Conservation (phyloP, 1,140 invertebrate genomes). For the Drepana arcuata region DNA sequence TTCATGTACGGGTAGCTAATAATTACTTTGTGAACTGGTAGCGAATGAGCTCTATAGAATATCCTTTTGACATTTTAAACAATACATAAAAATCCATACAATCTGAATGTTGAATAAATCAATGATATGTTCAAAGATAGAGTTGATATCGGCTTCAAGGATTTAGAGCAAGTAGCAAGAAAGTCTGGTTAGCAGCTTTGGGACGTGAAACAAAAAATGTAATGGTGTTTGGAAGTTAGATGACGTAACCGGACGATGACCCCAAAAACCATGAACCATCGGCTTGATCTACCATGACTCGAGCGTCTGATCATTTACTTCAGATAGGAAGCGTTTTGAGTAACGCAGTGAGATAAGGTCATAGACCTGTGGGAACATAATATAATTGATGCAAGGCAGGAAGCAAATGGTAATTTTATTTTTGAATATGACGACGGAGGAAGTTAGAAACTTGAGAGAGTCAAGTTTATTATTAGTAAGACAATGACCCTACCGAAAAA, state of each 20-base stretch:
- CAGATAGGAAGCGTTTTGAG: slow-evolving; percentile 7
- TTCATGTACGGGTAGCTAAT: too few species aligned
- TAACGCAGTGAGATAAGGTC: slow-evolving; percentile 5
- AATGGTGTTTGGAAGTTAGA: slow-evolving; percentile 36
- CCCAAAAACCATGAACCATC: slow-evolving; percentile 25
- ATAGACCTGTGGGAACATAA: slow-evolving; percentile 1
- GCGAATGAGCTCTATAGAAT: too few species aligned
- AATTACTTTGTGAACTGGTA: too few species aligned
- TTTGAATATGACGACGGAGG: not conserved
- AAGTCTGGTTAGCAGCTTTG: slow-evolving; percentile 6
- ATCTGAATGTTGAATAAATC: too few species aligned
- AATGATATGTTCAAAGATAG: too few species aligned
- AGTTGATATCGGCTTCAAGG: too few species aligned
- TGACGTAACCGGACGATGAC: slow-evolving; percentile 45
- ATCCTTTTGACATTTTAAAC: too few species aligned
- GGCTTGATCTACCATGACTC: slow-evolving; percentile 31
- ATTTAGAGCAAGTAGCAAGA: too few species aligned
- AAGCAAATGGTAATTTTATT: not conserved
- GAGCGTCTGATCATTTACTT: slow-evolving; percentile 23
- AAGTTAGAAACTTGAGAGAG: too few species aligned
- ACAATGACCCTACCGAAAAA: too few species aligned
- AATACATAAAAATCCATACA: too few species aligned
- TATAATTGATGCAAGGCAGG: not conserved
- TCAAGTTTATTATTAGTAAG: too few species aligned
- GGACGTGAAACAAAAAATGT: slow-evolving; percentile 39